Evolutionary conservation across 2,888 invertebrate genomes (phyloP), one percentile per base, ranked within the genome.

Genomic region (Eupithecia insigniata): DNA sequence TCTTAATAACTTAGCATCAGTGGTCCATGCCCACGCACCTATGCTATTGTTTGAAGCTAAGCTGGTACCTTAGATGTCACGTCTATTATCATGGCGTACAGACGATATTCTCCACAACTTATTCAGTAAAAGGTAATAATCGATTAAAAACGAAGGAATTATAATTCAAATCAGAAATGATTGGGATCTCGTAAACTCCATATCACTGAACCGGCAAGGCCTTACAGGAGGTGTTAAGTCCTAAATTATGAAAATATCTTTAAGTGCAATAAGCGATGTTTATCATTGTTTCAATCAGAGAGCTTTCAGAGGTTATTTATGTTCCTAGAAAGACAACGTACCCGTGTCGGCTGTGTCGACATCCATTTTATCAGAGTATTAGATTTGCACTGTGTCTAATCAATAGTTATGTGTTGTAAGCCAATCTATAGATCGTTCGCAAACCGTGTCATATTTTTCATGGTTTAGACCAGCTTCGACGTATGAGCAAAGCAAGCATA

Each of bases 271-370:
- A 26, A 8, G 14, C 55, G 0, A 14, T 55, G 55, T 55, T 14
- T 4, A 6, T 1, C 39, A 14, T 43, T 43, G 18, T 7, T 18
- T 43, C 8, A 8, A 46, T 0, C 22, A 51, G 46, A 2, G 22
- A n/a, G n/a, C 46, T 22, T 51, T 51, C n/a, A 67, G 84, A 89
- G 85, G 84, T 87, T 85, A 85, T 74, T 69, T 78, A 71, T 75
- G 72, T 67, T 46, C 61, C 70, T 64, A 1, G 7, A 39, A 32
- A 28, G 72, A 76, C 72, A 46, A 72, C 82, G 77, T 83, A 91
- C 92, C 92, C 77, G 92, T 91, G 77, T 92, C 92, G 64, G 91
- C 92, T 76, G 91, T 89, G 75, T 92, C 92, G 69, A 91, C 89
- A 79, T 92, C 92, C 92, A 92, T 92, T 75, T 76, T 80, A 68